Percentiles rank a stretch among this genome's conserved stretches.
Evolutionary conservation across 1,140 invertebrate species (phyloP).

Genomic region (Drosophila neocordata): DNA sequence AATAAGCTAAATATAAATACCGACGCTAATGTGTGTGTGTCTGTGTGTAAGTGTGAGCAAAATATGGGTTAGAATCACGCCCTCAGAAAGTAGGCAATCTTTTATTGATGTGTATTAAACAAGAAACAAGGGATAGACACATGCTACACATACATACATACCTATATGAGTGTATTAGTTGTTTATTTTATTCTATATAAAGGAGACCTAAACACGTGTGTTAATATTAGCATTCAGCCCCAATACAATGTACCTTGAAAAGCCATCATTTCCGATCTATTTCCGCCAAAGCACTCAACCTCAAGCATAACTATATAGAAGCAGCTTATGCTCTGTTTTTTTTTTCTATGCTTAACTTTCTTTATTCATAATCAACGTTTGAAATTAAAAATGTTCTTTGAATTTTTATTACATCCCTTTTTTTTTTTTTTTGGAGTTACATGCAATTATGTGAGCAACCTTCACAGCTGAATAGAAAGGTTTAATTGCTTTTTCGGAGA

Average conservation of each 20-base stretch:
- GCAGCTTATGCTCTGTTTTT: background rate
- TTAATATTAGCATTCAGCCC: constrained; percentile 36
- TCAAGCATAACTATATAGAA: constrained; percentile 34
- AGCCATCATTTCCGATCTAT: constrained; percentile 6
- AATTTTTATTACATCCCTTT: constrained; percentile 16
- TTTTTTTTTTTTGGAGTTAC: background rate
- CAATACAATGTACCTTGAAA: constrained; percentile 10
- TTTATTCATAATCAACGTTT: constrained; percentile 54
- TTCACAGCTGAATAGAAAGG: constrained; percentile 61
- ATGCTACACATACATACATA: background rate
- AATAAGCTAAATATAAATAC: constrained; percentile 70
- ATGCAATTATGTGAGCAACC: constrained; percentile 65
- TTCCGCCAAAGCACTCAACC: background rate
- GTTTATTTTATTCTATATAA: background rate
- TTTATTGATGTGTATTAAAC: constrained; percentile 68
- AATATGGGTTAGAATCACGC: constrained; percentile 45
- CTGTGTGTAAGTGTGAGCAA: constrained; percentile 22
- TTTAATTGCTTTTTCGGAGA: constrained; percentile 65
- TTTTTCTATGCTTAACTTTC: constrained; percentile 3
- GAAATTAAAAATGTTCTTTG: constrained; percentile 57
- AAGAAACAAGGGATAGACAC: constrained; percentile 18
- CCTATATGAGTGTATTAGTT: no score
- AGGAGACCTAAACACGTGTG: constrained; percentile 5
- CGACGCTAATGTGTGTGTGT: constrained; percentile 8
- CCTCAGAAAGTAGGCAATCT: constrained; percentile 58